phyloP scores from a whole-genome alignment of 2,113 vertebrate genomes.

The Polyodon spathula region DNA sequence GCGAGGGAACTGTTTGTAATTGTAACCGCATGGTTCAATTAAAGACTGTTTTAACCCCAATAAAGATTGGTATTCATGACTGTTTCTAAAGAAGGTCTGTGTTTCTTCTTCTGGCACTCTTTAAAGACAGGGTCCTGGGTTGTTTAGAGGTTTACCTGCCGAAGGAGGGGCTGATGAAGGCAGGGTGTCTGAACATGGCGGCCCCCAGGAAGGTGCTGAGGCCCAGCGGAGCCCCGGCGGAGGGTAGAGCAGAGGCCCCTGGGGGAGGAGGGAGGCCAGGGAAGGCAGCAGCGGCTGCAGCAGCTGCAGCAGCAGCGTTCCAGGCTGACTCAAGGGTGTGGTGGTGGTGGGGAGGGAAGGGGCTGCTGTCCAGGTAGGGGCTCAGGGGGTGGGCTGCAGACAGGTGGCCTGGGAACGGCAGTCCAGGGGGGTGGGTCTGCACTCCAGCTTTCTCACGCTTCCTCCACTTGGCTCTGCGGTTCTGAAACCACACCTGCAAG shows the following conservation, averaged over 20 bases:
- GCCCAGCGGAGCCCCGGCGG: conserved; percentile 73
- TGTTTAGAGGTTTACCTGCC: conserved; percentile 68
- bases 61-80: too few relatives aligned
- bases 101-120: background rate
- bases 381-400: conserved; percentile 84
- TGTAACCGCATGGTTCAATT: too few relatives aligned
- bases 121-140: background rate
- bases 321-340: conserved; percentile 86
- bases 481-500: conserved; percentile 94
- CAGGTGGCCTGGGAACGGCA: conserved; percentile 85
- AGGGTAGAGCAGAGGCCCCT: conserved; percentile 65
- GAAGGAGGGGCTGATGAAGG: conserved; percentile 91
- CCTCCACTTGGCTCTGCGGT: conserved; percentile 95
- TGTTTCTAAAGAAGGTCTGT: background rate
- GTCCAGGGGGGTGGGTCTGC: conserved; percentile 81
- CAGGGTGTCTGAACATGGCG: conserved; percentile 88
- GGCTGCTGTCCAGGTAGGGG: conserved; percentile 88
- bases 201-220: conserved; percentile 89
- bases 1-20: too few relatives aligned
- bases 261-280: conserved; percentile 78
- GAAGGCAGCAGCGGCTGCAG: conserved; percentile 69
- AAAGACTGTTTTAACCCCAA: too few relatives aligned
- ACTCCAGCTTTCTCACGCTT: conserved; percentile 95
- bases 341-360: conserved; percentile 85
- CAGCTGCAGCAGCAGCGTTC: conserved; percentile 80